Percentiles rank a stretch among this genome's conserved stretches.
phyloP scores from a whole-genome alignment of 2,797 vertebrate species.

The Ciconia nigra region DNA sequence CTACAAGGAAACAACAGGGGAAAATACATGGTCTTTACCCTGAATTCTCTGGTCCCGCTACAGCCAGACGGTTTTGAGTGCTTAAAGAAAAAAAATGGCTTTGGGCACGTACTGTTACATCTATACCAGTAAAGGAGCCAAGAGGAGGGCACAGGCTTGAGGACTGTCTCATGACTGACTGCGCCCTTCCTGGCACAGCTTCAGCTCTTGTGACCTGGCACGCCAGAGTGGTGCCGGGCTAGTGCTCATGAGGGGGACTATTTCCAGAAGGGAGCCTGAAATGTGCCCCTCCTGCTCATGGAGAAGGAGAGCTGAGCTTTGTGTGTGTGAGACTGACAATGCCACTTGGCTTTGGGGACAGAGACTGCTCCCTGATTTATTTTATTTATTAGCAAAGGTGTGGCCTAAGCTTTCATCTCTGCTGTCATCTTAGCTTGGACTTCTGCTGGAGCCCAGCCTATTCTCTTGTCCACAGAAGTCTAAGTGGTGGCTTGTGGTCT shows the following conservation, averaged over 20 bases:
- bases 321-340: not conserved
- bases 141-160: accelerated
- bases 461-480: not conserved
- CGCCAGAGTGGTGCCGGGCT: accelerated
- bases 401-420: not conserved
- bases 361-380: not conserved
- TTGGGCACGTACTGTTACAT: not conserved
- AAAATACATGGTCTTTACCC: not conserved
- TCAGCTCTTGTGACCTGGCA: not conserved
- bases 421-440: not conserved
- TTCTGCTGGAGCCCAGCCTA: not conserved
- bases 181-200: not conserved
- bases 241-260: not conserved
- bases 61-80: not conserved
- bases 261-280: not conserved
- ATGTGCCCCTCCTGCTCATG: accelerated
- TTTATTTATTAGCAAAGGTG: not conserved
- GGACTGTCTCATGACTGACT: not conserved
- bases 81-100: not conserved
- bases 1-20: not conserved
- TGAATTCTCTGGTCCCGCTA: not conserved
- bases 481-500: not conserved
- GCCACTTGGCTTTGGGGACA: not conserved
- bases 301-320: not conserved
- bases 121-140: not conserved